Evolutionary conservation across 2,113 vertebrate species (phyloP), one percentile per base, ranked within the genome.

Genomic region (Mustela nigripes): DNA sequence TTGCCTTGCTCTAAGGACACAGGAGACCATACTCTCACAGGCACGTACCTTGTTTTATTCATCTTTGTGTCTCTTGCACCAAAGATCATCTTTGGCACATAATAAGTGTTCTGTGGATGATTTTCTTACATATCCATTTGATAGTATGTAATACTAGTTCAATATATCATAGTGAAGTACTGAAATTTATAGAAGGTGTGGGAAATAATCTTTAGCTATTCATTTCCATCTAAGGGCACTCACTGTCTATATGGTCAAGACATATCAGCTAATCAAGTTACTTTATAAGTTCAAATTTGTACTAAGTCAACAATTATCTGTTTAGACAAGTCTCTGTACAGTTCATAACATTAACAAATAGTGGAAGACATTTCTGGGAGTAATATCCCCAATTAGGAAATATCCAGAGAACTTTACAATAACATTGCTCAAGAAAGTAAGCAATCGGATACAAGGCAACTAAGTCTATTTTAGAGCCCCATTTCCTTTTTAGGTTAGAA

Each of bases 401-500:
- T 42, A 93, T 1, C 0, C 22, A 62, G 67, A 21, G 12, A 94
- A 33, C 3, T 48, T 95, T 26, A 89, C 19, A 48, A 65, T 74
- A 89, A 73, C 73, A 84, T 58, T 94, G 28, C 10, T 88, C 11
- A 82, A 53, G 10, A 90, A n/a, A 12, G 4, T 63, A 81, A 73
- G 19, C 11, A 86, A n/a, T 89, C 62, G 83, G 16, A 73, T 81
- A 85, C 18, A 73, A 79, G 28, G 24, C 16, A 81, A 80, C 31
- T 50, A 63, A 83, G 1, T 58, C 65, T 97, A 18, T 56, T 97
- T 79, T 85, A n/a, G 80, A 82, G 5, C 7, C 33, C 28, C 92
- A 84, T 90, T 89, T 93, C 21, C 22, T 42, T 11, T 91, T 85
- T 65, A 85, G n/a, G 19, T 76, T 48, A 86, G 92, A 98, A 2